These are phyloP conservation scores for Myotis daubentonii DNA, from an alignment of 2,797 vertebrate species.

Conservation along the genomic window DNA sequence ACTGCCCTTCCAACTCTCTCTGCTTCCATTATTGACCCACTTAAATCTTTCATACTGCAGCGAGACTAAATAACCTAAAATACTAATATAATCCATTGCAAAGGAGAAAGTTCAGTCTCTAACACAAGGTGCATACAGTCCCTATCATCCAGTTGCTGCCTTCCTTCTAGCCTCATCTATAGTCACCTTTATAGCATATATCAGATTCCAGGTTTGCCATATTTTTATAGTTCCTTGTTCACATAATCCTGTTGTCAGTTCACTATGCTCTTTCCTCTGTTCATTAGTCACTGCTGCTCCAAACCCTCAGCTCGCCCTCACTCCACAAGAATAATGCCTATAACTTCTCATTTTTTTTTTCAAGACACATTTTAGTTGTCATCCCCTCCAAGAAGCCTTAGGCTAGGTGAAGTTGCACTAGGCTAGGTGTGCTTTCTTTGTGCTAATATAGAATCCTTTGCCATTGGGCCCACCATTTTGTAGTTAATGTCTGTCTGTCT, in stretches of 20 bases:
- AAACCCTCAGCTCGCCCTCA: not conserved
- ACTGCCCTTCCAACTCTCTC: not conserved
- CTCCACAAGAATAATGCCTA: not conserved
- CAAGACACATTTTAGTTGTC: not conserved
- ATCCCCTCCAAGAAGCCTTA: not conserved
- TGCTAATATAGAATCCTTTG: not conserved
- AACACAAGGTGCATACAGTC: not conserved
- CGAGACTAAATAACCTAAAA: not conserved
- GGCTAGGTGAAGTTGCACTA: not conserved
- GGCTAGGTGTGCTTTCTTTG: not conserved
- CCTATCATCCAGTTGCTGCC: not conserved
- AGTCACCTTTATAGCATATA: not conserved
- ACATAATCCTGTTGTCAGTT: not conserved
- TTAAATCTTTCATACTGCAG: not conserved
- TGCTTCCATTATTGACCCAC: not conserved
- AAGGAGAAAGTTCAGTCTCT: not conserved
- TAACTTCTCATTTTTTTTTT: not conserved
- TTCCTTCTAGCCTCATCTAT: not conserved
- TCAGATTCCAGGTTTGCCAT: not conserved
- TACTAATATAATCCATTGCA: not conserved
- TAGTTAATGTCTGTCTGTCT: not conserved
- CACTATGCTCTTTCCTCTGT: not conserved
- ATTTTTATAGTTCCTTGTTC: not conserved
- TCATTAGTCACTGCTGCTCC: not conserved
- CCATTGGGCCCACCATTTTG: not conserved